Base-by-base conservation (phyloP, 2,797 vertebrate genomes). In the Danio choprae region DNA sequence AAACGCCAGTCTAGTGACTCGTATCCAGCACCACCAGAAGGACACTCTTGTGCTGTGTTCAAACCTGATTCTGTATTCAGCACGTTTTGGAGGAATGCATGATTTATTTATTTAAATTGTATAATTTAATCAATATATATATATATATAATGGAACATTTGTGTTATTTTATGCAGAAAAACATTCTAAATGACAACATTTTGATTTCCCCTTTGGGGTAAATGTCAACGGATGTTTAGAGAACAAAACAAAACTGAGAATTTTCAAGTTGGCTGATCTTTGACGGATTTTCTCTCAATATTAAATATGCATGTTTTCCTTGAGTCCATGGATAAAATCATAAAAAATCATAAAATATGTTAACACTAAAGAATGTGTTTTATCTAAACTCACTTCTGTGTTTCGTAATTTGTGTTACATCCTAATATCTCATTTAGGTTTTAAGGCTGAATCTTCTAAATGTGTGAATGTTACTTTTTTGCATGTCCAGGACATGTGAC, bases 1-100 rank as follows among this genome's bases (percentile, higher is more conserved):
- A 78, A 69, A 78, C 7, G 11, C 10, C 58, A 71, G 44, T 62
- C 7, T 51, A 20, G 16, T 10, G 58, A 63, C 20, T 72, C 48
- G 56, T 22, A 70, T 70, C 15, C 56, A n/a, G 44, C 13, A 53
- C 46, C 44, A 62, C n/a, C 18, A 62, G 41, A 53, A 48, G 22
- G 29, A 51, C 36, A 16, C 8, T 38, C 56, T 13, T 63, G 56
- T 10, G 44, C 36, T 12, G 6, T 6, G 20, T 77, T 67, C 50
- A 29, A 29, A 70, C 15, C 40, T 18, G 67, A 36, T 12, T 6
- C 48, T 11, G n/a, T 16, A 55, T 64, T 43, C 38, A 55, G 8
- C 20, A 3, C 41, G 2, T 15, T 77, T 36, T 36, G 22, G 10
- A 56, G 51, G 22, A 36, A 41, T 67, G 6, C 4, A 6, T 18